Evolutionary conservation across 1,140 invertebrate genomes (phyloP).

Genomic region (Drosophila cardini): DNA sequence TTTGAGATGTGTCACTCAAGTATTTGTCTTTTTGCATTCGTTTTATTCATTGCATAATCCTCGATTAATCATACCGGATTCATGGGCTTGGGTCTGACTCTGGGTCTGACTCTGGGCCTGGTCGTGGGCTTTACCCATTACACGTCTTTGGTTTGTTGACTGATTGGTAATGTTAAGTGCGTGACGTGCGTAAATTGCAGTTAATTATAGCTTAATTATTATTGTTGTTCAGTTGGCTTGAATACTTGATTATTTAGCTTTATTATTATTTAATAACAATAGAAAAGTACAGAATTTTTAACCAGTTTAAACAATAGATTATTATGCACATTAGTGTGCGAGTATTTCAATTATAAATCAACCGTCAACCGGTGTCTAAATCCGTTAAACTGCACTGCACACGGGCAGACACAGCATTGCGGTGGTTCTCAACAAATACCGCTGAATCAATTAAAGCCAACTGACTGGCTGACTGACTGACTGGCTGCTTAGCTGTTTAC

Average conservation of each 20-base stretch:
- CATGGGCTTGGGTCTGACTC: constrained; percentile 42
- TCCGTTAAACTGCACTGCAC: constrained; percentile 29
- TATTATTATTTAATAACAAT: not conserved
- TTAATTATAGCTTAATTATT: constrained; percentile 54
- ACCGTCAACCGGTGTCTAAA: constrained; percentile 6
- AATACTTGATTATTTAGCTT: constrained; percentile 2
- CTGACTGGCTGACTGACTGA: constrained; percentile 60
- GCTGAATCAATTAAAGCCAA: constrained; percentile 73
- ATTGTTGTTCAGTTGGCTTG: constrained; percentile 15
- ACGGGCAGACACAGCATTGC: constrained; percentile 14
- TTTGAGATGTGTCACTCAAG: constrained; percentile 46
- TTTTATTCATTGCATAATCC: constrained; percentile 48
- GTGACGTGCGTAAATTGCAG: constrained; percentile 68
- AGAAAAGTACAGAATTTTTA: not conserved
- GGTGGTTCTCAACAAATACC: constrained; percentile 39
- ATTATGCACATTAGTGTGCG: constrained; percentile 4
- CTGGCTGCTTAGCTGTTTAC: constrained; percentile 68
- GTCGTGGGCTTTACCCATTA: constrained; percentile 44
- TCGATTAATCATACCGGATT: constrained; percentile 73
- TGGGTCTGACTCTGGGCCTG: no score
- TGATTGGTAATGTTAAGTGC: constrained; percentile 44
- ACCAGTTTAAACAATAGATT: not conserved
- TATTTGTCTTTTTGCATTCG: constrained; percentile 12
- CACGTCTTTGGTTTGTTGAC: constrained; percentile 7
- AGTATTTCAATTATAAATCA: constrained; percentile 40